Evolutionary conservation across 2,113 vertebrate genomes (phyloP), one percentile per base, ranked within the genome.

Genomic region (Vidua macroura): DNA sequence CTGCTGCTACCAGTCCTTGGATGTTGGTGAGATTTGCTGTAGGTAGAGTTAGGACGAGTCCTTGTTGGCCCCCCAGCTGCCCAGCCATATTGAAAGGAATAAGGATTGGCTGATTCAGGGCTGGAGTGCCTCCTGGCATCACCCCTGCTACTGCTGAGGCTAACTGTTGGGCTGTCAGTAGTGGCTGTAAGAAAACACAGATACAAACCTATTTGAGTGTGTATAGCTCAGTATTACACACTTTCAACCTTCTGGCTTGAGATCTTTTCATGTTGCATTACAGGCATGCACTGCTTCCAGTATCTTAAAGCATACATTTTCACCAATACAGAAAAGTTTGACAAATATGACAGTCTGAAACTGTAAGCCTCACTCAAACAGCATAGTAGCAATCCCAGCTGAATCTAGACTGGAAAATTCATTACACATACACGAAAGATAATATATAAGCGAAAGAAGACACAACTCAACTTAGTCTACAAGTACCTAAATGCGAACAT

Each of bases 61-160:
- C 99, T 98, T 99, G 99, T 78, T 99, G 99, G 60, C 99, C 99
- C 10, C 99, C 99, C 82, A 99, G 98, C 96, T 99, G 99, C 52
- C 99, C 99, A 11, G 99, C 99, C 97, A 99, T 98, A 70, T 99
- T 99, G 98, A 99, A 99, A 31, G 99, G 99, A 88, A 99, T 99
- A 92, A 99, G 99, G 96, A 99, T 99, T 41, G 99, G 99, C 96
- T 99, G 99, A 96, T 99, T 99, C 92, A 99, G 98, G 94, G 98
- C 98, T 15, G 98, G 98, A 41, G 98, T 98, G 37, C 98, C 98
- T 88, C 98, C 99, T 0, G 99, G 99, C 99, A 99, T 99, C 97
- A 99, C 99, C 53, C 99, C 99, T 0, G 99, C 98, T 46, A 99
- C 99, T 22, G 99, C 98, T 20, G 99, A 99, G 70, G 99, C 99